Conservation (phyloP, 2,797 vertebrate species). For the Naso thynnoides region DNA sequence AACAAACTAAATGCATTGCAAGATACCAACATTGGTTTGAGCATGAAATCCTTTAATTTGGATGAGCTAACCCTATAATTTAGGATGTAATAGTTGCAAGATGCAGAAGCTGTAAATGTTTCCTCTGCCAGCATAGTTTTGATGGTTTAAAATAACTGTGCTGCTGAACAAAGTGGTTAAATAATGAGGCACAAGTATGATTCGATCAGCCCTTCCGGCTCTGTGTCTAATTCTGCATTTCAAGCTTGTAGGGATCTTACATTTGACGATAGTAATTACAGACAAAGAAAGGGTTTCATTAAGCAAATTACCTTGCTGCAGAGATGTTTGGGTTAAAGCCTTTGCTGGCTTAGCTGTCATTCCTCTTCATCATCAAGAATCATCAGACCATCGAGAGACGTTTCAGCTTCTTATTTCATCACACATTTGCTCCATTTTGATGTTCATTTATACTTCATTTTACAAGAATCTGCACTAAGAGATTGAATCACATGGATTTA, state of each 20-base stretch:
- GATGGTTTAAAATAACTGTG: constrained; percentile 33
- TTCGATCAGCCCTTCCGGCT: constrained; percentile 61
- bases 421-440: constrained; percentile 55
- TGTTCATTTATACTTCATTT: constrained; percentile 52
- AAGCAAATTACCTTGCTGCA: constrained; percentile 69
- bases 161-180: constrained; percentile 38
- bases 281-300: constrained; percentile 74
- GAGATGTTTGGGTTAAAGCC: constrained; percentile 61
- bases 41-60: constrained; percentile 3
- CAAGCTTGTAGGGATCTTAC: constrained; percentile 57
- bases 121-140: constrained; percentile 9
- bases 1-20: neutral
- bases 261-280: constrained; percentile 67
- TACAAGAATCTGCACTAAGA: constrained; percentile 23
- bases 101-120: constrained; percentile 8
- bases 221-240: constrained; percentile 65
- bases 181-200: constrained; percentile 57
- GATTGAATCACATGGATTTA: constrained; percentile 26
- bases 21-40: neutral
- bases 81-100: neutral
- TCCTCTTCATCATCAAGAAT: constrained; percentile 63
- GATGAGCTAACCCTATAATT: neutral
- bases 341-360: constrained; percentile 40
- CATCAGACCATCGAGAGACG: constrained; percentile 44
- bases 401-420: constrained; percentile 55